Conservation (phyloP, 1,140 invertebrate genomes). For the Lucilia cuprina region DNA sequence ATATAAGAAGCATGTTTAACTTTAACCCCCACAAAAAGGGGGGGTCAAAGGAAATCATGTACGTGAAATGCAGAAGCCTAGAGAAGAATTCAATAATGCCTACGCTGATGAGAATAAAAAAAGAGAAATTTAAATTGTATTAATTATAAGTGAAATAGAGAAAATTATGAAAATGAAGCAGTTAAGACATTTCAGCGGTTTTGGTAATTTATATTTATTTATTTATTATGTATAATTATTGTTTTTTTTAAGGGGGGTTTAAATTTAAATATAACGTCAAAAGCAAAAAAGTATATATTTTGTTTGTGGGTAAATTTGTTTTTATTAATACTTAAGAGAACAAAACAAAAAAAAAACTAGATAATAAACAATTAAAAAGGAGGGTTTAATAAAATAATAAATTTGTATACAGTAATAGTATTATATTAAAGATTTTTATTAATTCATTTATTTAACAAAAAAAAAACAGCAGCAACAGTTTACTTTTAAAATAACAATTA, state of each 20-base stretch:
- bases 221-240: conserved; percentile 27
- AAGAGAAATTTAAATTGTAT: conserved; percentile 21
- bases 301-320: conserved; percentile 24
- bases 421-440: neutral
- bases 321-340: conserved; percentile 26
- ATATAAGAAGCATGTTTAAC: neutral
- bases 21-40: neutral
- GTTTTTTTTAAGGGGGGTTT: neutral
- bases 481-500: neutral
- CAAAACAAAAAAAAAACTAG: neutral
- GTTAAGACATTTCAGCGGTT: neutral
- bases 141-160: neutral
- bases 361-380: neutral
- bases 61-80: neutral
- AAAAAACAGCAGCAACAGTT: conserved; percentile 8
- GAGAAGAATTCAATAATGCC: conserved; percentile 30
- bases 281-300: conserved; percentile 27
- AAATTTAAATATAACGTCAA: conserved; percentile 23
- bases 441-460: neutral
- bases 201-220: neutral
- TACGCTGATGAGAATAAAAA: neutral
- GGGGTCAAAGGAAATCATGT: neutral
- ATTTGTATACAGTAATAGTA: neutral
- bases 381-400: neutral
- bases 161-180: neutral